phyloP scores from a whole-genome alignment of 2,797 vertebrate genomes.

The Helicolenus hilgendorfi region DNA sequence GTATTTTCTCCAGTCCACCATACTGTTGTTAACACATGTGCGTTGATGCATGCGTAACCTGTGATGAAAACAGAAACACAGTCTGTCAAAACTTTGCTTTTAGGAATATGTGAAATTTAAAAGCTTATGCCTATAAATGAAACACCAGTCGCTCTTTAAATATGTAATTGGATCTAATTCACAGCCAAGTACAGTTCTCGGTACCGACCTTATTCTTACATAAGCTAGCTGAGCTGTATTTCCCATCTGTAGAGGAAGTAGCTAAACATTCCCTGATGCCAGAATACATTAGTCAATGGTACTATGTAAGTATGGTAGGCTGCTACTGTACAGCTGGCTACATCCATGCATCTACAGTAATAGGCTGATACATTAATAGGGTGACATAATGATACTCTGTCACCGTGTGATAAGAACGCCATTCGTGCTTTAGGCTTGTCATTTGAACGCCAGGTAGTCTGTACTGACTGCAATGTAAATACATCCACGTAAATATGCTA shows the following conservation, averaged over 20 bases:
- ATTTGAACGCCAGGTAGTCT: too few species aligned
- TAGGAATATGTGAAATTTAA: neutral
- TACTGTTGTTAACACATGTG: neutral
- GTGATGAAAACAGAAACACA: neutral
- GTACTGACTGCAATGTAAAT: too few species aligned
- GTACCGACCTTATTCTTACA: neutral
- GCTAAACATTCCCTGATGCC: neutral
- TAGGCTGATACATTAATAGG: too few species aligned
- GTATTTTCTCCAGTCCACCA: neutral
- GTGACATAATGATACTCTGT: too few species aligned
- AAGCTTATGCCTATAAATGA: neutral
- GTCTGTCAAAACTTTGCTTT: neutral
- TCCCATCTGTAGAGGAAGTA: neutral
- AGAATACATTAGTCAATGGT: slow-evolving; percentile 1
- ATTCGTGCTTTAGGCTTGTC: too few species aligned
- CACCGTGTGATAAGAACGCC: too few species aligned
- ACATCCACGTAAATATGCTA: too few species aligned
- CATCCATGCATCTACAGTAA: neutral
- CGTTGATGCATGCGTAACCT: neutral
- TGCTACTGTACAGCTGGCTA: neutral
- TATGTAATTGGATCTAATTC: slow-evolving; percentile 6
- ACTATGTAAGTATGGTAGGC: neutral
- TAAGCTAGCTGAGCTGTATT: neutral
- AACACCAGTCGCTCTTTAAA: neutral
- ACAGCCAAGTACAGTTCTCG: neutral